Base-by-base conservation (phyloP, 2,888 invertebrate species). In the Tetramorium bicarinatum region DNA sequence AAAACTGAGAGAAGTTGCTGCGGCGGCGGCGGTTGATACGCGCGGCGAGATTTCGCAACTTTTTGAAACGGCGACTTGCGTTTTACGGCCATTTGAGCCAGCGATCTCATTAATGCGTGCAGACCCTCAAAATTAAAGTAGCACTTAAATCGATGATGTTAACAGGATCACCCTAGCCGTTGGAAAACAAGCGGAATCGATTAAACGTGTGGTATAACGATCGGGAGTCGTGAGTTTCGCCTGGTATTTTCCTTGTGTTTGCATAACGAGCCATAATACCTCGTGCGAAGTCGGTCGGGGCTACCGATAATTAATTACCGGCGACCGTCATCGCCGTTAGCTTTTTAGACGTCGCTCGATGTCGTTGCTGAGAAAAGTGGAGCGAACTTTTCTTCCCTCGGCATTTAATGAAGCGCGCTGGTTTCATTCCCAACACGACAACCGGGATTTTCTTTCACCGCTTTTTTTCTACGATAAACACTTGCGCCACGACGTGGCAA, bases 331-430 rank as follows among this genome's bases (percentile, higher is more conserved):
- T 67, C 72, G 49, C 18, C 49, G 47, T 69, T 52, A n/a, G 69
- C 72, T 80, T 80, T 80, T 80, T 80, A 80, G 71, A 80, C 13
- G 59, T 72, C 79, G 47, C 47, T 72, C 59, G 59, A 71, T 79
- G 71, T 38, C 71, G 59, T 21, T 38, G 71, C 9, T 6, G 25
- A 34, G 47, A 79, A 79, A 79, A 79, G 71, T 79, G 59, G 71
- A 71, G 21, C 79, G 25, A 72, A 80, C 72, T 80, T 72, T 79
- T 79, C 72, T 38, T 71, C 47, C 59, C 38, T 21, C 72, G 38
- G 25, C 49, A 25, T 72, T 80, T 72, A 71, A 80, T 80, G 59
- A 80, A 80, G 47, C 49, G 38, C 47, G 72, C 44, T 47, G 72
- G 38, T 71, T 61, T 71, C 41, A 59, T 71, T 71, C 47, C 47